Base-by-base conservation (phyloP, 2,888 invertebrate genomes). In the Alviniconcha strummeri region DNA sequence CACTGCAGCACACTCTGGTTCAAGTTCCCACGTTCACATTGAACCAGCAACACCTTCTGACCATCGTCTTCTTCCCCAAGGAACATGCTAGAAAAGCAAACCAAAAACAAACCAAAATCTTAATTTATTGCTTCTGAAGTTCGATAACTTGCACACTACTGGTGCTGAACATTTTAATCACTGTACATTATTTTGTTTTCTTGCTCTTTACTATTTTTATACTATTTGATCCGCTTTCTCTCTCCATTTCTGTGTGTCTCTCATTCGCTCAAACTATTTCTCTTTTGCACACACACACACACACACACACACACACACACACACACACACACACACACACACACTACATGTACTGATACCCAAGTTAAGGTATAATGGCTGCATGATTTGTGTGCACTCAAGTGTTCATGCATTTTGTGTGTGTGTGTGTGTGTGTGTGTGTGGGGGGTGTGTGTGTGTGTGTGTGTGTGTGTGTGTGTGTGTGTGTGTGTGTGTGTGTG, bases 1-100 rank as follows among this genome's bases (percentile, higher is more conserved):
- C 91, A 90, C 52, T 91, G 91, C 56, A 92, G 87, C 80, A 92
- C 88, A 67, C 88, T 89, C 19, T 86, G 87, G 84, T 91, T 89
- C 36, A 88, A 83, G 84, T 92, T 89, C 5, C 91, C 92, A 64
- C 89, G 88, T 80, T 92, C 91, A 89, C 92, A 92, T 85, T 92
- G 92, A 52, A 92, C 86, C 56, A 92, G 83, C 83, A 92, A 85
- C 78, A 92, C 84, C 36, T 86, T 86, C 19, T 88, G 86, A 13
- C 82, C 81, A 13, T 55, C 52, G 9, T 77, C 55, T 6, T 77
- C 76, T 7, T 85, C 85, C 69, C 88, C 85, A 78, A 88, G 89
- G n/a, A 84, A 77, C 82, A 89, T 88, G 78, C 52, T 81, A 56
- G 4, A 17, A 57, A 19, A 72, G 7, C 6, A 7, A 76, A 15